These are phyloP conservation scores for Tychaedon coryphoeus DNA, from an alignment of 2,113 vertebrate species.

Conservation along the genomic window DNA sequence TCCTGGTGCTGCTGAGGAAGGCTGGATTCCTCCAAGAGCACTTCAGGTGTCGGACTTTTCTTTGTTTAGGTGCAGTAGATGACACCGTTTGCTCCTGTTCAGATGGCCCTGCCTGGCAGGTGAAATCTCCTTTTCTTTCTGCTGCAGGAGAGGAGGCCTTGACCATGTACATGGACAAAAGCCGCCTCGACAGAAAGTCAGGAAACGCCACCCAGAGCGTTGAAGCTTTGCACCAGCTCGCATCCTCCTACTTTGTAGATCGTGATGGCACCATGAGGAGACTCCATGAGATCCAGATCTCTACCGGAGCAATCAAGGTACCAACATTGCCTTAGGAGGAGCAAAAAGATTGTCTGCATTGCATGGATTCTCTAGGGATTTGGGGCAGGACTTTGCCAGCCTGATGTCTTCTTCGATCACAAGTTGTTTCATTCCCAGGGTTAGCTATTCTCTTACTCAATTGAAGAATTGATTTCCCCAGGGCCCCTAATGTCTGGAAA, in stretches of 20 bases:
- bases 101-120: not conserved
- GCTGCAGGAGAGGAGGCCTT: constrained; percentile 92
- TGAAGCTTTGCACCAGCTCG: constrained; percentile 95
- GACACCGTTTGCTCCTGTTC: not conserved
- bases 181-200: constrained; percentile 91
- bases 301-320: constrained; percentile 98
- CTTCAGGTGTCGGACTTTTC: not conserved
- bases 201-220: constrained; percentile 92
- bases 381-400: not conserved
- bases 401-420: not conserved
- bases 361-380: not conserved
- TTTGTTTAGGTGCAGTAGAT: not conserved
- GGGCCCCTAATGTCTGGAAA: not conserved
- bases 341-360: not conserved
- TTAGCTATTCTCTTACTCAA: not conserved
- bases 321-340: not conserved
- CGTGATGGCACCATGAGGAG: constrained; percentile 97
- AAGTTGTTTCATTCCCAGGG: not conserved
- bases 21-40: not conserved
- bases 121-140: not conserved
- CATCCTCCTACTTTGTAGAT: constrained; percentile 98
- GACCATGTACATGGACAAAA: constrained; percentile 99
- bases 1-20: not conserved
- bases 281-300: constrained; percentile 98
- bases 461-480: not conserved